Evolutionary conservation across 2,113 vertebrate genomes (phyloP), one percentile per base, ranked within the genome.

Genomic region (Zapornia atra): DNA sequence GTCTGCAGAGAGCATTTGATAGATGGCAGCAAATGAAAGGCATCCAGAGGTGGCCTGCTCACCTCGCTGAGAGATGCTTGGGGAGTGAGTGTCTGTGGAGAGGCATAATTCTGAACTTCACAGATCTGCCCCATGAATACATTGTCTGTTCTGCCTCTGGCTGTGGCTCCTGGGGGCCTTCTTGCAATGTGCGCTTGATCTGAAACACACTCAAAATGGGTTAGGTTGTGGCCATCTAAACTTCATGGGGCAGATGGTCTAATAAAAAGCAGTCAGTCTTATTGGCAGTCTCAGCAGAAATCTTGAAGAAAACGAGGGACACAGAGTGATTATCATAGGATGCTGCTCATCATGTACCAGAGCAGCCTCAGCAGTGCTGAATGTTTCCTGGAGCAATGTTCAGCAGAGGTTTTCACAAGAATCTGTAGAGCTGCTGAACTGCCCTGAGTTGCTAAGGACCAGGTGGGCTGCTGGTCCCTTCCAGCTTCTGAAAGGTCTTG

Each of bases 11-110:
- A 53, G 25, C 29, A 34, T 53, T 46, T 59, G n/a, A 60, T 73
- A 8, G 51, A 48, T 9, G 15, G 34, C 51, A 54, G 40, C 34
- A 65, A 81, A 44, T 5, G 5, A 81, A 50, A 77, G 14, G 19
- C n/a, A 73, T 15, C 10, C 3, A 1, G 5, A 5, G 12, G 7
- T 61, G 15, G 26, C 21, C 40, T 50, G 10, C 28, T 83, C 57
- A 31, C 20, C 12, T 75, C 69, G 17, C 44, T 56, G 65, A 46
- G 44, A 33, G 21, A 31, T 1, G 2, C 10, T 21, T 5, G 1
- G 15, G 29, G 11, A 36, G 19, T 0, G 2, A 81, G 40, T 0
- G 1, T 44, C 21, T 63, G 6, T 1, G 5, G 13, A 29, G 26
- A 50, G 31, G 14, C 2, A 1, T 60, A 17, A 44, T 21, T 66